Evolutionary conservation across 1,140 invertebrate species (phyloP).

Genomic region (Sycophaga agraensis): DNA sequence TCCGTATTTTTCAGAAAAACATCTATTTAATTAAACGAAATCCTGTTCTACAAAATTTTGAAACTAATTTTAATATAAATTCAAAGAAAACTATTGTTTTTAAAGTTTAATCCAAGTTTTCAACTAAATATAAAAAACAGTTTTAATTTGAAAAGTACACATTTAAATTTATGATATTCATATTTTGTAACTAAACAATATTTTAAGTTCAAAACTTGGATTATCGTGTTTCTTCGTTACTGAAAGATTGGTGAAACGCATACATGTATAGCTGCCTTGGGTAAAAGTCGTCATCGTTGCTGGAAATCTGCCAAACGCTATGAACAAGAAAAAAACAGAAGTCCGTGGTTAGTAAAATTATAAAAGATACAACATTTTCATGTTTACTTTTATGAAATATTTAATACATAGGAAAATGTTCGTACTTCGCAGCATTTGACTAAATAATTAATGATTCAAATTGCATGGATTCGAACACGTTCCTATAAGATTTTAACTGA

Average conservation of each 20-base stretch:
- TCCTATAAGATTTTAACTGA: slow-evolving; percentile 38
- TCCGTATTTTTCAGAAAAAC: no score
- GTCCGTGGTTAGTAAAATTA: slow-evolving; percentile 45
- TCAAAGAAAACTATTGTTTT: no score
- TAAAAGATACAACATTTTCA: slow-evolving; percentile 36
- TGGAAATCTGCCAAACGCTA: slow-evolving; percentile 83
- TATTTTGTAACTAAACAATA: background rate
- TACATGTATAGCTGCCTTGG: slow-evolving; percentile 89
- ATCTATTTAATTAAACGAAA: no score
- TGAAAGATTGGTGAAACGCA: slow-evolving; percentile 59
- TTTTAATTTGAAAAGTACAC: background rate
- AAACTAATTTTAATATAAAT: no score
- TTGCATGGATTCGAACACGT: slow-evolving; percentile 33
- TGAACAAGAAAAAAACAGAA: slow-evolving; percentile 62
- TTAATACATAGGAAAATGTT: slow-evolving; percentile 13
- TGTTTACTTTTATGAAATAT: slow-evolving; percentile 11
- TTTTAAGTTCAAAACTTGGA: slow-evolving; percentile 18
- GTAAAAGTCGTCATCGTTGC: slow-evolving; percentile 76
- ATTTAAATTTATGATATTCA: slow-evolving; percentile 1
- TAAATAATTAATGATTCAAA: background rate
- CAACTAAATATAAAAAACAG: slow-evolving; percentile 13
- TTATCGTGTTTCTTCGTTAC: slow-evolving; percentile 22
- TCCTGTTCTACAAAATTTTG: no score
- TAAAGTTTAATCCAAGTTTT: slow-evolving; percentile 15
- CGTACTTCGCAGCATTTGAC: background rate